Percentiles rank a stretch among this genome's conserved stretches.
These are phyloP conservation scores for Cyclophora punctaria DNA, from an alignment of 2,888 invertebrate species.

Conservation along the genomic window DNA sequence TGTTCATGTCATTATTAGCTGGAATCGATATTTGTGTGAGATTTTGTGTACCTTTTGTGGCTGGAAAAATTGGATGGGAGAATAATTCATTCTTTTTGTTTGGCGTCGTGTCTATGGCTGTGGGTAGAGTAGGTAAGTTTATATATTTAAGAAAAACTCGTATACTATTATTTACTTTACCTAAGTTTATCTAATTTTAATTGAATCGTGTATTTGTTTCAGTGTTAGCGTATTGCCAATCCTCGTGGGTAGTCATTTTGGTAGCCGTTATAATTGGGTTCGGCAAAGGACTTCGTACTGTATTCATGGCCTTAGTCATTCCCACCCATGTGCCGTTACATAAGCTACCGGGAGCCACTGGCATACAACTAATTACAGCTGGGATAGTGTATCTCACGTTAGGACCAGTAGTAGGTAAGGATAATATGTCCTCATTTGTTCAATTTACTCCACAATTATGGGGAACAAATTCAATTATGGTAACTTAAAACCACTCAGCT, in stretches of 20 bases:
- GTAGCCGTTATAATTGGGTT: constrained; percentile 80
- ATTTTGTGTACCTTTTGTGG: constrained; percentile 80
- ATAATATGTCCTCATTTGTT: too few relatives aligned
- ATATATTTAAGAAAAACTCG: too few relatives aligned
- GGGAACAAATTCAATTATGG: too few relatives aligned
- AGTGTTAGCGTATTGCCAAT: constrained; percentile 78
- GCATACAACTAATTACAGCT: constrained; percentile 79
- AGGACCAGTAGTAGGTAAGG: constrained; percentile 80
- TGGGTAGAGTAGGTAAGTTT: constrained; percentile 76
- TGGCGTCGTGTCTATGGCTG: constrained; percentile 79
- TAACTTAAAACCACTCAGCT: too few relatives aligned
- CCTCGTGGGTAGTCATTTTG: constrained; percentile 69
- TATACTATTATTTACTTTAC: too few relatives aligned
- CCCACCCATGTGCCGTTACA: constrained; percentile 82
- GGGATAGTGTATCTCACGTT: constrained; percentile 77
- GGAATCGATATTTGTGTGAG: constrained; percentile 79
- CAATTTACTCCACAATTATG: too few relatives aligned
- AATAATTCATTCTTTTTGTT: constrained; percentile 82
- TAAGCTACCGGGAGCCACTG: constrained; percentile 81
- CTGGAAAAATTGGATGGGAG: constrained; percentile 81
- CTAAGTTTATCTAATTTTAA: neutral
- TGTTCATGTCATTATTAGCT: constrained; percentile 81
- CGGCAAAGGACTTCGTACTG: constrained; percentile 82
- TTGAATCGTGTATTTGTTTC: constrained; percentile 24
- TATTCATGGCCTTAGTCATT: constrained; percentile 83